phyloP scores from a whole-genome alignment of 2,113 vertebrate species.

The Pimephales promelas region DNA sequence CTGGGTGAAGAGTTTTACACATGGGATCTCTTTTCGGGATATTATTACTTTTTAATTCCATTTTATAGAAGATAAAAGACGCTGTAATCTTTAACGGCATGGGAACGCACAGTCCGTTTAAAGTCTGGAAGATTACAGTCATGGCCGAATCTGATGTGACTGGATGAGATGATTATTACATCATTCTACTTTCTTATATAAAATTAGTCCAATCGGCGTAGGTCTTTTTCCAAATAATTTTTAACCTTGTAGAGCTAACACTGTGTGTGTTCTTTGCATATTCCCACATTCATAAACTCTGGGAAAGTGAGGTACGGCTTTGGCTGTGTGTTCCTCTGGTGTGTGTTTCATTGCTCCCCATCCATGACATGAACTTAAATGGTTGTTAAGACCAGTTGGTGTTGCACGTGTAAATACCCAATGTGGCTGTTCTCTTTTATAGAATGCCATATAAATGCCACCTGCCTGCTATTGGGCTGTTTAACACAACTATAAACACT shows the following conservation, averaged over 20 bases:
- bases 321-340: background rate
- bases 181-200: background rate
- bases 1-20: background rate
- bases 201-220: background rate
- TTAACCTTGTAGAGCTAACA: background rate
- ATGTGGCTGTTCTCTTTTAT: conserved; percentile 29
- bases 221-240: background rate
- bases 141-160: background rate
- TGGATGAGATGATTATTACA: background rate
- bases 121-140: background rate
- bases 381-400: conserved; percentile 7
- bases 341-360: background rate
- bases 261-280: background rate
- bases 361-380: background rate
- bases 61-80: conserved; percentile 21
- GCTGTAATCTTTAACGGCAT: background rate
- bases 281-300: background rate
- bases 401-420: background rate
- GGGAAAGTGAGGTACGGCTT: background rate
- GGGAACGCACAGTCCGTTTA: background rate
- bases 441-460: conserved; percentile 17
- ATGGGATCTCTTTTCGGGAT: background rate
- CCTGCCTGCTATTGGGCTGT: conserved; percentile 22
- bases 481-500: conserved; percentile 24
- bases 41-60: background rate